These are phyloP conservation scores for Pantherophis alleghaniensis DNA, from an alignment of 2,797 vertebrate species.

Conservation along the genomic window DNA sequence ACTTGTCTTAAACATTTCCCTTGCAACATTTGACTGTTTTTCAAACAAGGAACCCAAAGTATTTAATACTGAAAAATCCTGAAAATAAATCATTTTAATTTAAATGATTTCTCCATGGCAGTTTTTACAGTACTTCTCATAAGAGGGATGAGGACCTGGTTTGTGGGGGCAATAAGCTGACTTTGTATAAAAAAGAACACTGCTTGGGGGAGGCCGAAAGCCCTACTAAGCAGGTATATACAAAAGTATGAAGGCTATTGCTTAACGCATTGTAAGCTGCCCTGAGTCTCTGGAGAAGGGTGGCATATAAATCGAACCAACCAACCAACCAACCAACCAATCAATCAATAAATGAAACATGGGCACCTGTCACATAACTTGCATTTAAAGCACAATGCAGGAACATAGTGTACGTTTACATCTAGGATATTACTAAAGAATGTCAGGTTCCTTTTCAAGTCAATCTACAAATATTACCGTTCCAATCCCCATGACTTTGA, in stretches of 20 bases:
- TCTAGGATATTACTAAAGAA: background rate
- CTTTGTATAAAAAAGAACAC: no score
- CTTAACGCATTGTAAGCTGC: no score
- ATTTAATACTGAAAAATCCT: background rate
- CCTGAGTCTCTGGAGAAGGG: no score
- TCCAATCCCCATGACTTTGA: background rate
- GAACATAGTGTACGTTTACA: background rate
- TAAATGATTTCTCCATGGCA: background rate
- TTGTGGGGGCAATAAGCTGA: no score
- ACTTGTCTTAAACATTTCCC: background rate
- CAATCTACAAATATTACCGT: background rate
- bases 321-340: no score
- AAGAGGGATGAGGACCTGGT: background rate
- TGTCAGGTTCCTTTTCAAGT: background rate
- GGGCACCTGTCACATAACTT: background rate
- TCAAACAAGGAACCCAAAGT: background rate
- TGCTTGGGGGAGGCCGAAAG: no score
- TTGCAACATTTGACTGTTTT: background rate
- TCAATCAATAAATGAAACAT: background rate
- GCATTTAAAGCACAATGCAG: background rate
- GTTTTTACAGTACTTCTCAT: background rate
- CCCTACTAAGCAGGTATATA: no score
- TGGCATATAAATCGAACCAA: no score
- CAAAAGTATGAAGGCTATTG: no score
- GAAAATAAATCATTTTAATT: background rate